Percentiles rank a stretch among this genome's conserved stretches.
Evolutionary conservation across 2,113 vertebrate species (phyloP).

Genomic region (Seriola rivoliana): DNA sequence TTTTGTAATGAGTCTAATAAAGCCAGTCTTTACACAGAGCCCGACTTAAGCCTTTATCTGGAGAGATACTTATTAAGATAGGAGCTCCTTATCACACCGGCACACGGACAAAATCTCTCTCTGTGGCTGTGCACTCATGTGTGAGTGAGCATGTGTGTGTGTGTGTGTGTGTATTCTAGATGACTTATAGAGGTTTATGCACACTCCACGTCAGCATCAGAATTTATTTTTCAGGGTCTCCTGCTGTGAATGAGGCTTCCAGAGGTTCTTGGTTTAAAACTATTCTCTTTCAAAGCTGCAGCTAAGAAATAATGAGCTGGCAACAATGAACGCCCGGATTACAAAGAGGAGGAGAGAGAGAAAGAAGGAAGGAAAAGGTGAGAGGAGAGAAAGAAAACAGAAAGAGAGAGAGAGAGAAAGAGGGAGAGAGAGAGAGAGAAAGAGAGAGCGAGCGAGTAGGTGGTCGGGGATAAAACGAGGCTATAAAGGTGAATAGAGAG

Average conservation of each 20-base stretch:
- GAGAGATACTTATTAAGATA: slow-evolving; percentile 78
- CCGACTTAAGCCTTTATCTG: slow-evolving; percentile 56
- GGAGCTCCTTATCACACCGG: slow-evolving; percentile 66
- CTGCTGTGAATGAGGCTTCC: slow-evolving; percentile 26
- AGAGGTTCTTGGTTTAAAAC: slow-evolving; percentile 25
- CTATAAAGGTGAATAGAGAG: slow-evolving; percentile 36
- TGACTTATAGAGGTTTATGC: slow-evolving; percentile 9
- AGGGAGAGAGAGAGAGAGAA: not conserved
- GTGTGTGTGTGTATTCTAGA: slow-evolving; percentile 3
- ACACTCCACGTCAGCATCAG: slow-evolving; percentile 7
- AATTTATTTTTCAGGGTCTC: slow-evolving; percentile 33
- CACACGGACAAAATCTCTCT: slow-evolving; percentile 58
- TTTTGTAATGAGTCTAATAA: slow-evolving; percentile 60
- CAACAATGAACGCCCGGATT: not conserved
- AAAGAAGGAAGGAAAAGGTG: not conserved
- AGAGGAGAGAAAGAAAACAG: not conserved
- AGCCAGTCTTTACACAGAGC: slow-evolving; percentile 48
- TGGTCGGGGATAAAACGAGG: not conserved
- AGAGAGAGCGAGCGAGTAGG: not conserved
- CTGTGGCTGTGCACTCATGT: slow-evolving; percentile 26
- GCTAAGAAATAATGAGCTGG: slow-evolving; percentile 44
- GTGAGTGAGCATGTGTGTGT: slow-evolving; percentile 1
- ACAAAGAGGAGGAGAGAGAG: not conserved
- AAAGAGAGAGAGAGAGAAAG: not conserved
- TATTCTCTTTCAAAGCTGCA: slow-evolving; percentile 27